phyloP scores from a whole-genome alignment of 2,797 vertebrate genomes.

The Muscicapa striata region DNA sequence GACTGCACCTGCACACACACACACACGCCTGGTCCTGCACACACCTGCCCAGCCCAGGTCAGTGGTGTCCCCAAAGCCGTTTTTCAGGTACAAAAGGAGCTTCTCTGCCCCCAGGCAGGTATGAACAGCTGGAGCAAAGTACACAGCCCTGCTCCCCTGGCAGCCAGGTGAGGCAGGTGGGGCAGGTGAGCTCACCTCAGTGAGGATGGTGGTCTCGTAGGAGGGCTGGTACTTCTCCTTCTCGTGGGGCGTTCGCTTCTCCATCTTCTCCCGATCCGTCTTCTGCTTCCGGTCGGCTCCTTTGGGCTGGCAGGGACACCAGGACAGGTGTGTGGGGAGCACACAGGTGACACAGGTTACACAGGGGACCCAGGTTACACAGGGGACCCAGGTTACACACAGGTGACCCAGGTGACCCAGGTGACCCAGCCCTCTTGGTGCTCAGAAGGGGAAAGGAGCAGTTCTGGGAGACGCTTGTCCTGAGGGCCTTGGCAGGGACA shows the following conservation, averaged over 20 bases:
- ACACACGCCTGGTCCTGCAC: background rate
- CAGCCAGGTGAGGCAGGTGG: background rate
- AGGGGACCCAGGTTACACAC: background rate
- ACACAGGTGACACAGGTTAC: background rate
- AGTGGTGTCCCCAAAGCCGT: rapidly evolving
- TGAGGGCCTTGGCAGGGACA: background rate
- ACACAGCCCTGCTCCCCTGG: background rate
- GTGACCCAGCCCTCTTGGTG: background rate
- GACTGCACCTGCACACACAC: background rate
- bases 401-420: background rate
- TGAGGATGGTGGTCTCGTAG: slow-evolving; percentile 82
- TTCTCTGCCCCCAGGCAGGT: background rate
- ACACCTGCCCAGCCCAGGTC: background rate
- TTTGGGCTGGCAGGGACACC: slow-evolving; percentile 72
- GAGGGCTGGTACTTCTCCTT: slow-evolving; percentile 84
- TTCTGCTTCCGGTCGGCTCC: slow-evolving; percentile 84
- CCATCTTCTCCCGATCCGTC: slow-evolving; percentile 83
- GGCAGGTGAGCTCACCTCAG: slow-evolving; percentile 28
- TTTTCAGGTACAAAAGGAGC: background rate
- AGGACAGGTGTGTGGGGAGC: background rate
- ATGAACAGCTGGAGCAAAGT: rapidly evolving
- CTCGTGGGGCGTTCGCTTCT: slow-evolving; percentile 80
- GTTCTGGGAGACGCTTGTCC: background rate
- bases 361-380: background rate
- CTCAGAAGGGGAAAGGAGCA: background rate